Evolutionary conservation across 2,888 invertebrate species (phyloP).

Genomic region (Tachina lurida): DNA sequence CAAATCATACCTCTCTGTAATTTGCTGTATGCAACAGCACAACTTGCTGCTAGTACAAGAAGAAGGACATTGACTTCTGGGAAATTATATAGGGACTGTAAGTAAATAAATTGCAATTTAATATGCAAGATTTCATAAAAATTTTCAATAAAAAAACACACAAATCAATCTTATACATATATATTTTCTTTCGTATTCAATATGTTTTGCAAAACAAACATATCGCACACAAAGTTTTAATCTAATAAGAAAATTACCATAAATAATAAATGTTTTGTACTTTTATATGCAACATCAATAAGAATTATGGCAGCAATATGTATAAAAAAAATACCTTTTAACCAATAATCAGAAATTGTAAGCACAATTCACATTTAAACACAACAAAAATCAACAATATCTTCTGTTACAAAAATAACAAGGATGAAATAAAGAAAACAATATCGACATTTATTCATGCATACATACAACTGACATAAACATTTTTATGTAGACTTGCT

Average conservation of each 20-base stretch:
- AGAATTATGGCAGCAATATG: not conserved
- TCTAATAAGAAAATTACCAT: constrained; percentile 52
- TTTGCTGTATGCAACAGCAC: no score
- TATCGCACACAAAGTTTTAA: constrained; percentile 9
- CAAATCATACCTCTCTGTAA: no score
- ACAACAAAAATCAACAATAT: constrained; percentile 34
- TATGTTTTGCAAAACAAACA: constrained; percentile 33
- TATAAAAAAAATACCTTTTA: not conserved
- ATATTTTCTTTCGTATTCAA: constrained; percentile 19
- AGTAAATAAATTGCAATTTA: not conserved
- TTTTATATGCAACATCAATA: not conserved
- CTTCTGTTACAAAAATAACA: constrained; percentile 15
- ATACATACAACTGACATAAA: not conserved
- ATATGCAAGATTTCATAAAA: constrained; percentile 5
- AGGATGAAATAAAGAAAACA: constrained; percentile 22
- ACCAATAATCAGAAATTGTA: constrained; percentile 39
- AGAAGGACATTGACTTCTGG: not conserved
- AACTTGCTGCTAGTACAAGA: no score
- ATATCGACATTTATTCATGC: not conserved
- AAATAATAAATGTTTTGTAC: constrained; percentile 55
- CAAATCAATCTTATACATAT: constrained; percentile 27
- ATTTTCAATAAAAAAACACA: not conserved
- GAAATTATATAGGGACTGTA: not conserved
- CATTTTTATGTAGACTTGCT: not conserved
- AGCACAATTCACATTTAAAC: constrained; percentile 30